Conservation (phyloP, 2,888 invertebrate species). For the Strigamia transsilvanica region DNA sequence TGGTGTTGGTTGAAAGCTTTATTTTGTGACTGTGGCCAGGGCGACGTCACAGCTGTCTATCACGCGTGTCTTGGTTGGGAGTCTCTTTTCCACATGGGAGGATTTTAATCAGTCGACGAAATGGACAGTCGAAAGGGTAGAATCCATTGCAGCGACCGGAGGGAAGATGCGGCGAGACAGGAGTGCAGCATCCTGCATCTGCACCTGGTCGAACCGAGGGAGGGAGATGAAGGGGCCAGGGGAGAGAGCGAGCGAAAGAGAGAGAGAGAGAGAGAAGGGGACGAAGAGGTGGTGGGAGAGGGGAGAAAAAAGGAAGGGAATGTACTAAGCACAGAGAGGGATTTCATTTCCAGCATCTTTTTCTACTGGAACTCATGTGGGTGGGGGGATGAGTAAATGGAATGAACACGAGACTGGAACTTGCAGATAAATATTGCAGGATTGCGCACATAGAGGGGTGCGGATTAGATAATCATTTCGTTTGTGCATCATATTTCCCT, state of each 20-base stretch:
- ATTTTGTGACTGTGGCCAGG: slow-evolving; percentile 44
- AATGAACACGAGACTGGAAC: slow-evolving; percentile 52
- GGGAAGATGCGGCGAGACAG: slow-evolving; percentile 46
- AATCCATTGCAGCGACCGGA: slow-evolving; percentile 37
- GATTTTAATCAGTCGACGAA: slow-evolving; percentile 49
- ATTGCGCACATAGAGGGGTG: slow-evolving; percentile 36
- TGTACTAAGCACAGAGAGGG: slow-evolving; percentile 33
- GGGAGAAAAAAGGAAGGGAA: slow-evolving; percentile 11
- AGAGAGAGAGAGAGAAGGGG: neutral
- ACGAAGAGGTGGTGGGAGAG: slow-evolving; percentile 16
- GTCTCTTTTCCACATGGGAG: slow-evolving; percentile 49
- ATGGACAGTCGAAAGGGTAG: slow-evolving; percentile 47
- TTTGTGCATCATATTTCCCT: slow-evolving; percentile 33
- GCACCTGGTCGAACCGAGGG: slow-evolving; percentile 35
- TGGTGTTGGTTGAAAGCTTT: slow-evolving; percentile 43
- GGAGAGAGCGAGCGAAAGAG: slow-evolving; percentile 2
- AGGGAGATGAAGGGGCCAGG: slow-evolving; percentile 30
- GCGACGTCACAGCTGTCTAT: slow-evolving; percentile 45
- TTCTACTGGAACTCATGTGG: slow-evolving; percentile 39
- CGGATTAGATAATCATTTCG: slow-evolving; percentile 43
- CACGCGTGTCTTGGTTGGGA: slow-evolving; percentile 35
- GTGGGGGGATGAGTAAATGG: slow-evolving; percentile 50
- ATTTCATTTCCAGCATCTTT: slow-evolving; percentile 48
- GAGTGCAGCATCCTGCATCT: slow-evolving; percentile 43
- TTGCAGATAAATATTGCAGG: slow-evolving; percentile 52